Evolutionary conservation across 2,888 invertebrate genomes (phyloP), one percentile per base, ranked within the genome.

Genomic region (Pristionchus mayeri): DNA sequence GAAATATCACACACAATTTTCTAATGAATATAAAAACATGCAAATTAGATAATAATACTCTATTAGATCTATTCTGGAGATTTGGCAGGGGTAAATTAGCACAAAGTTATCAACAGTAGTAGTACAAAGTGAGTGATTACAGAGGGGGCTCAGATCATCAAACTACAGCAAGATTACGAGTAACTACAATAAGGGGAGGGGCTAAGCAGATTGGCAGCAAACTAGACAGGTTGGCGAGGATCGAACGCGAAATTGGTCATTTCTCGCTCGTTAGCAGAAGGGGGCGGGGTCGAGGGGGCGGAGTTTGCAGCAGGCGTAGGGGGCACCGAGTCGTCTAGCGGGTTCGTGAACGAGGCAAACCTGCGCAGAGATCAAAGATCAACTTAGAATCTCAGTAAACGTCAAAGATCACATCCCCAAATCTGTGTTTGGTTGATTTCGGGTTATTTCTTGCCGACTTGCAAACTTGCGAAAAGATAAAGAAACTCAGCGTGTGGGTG

Each of bases 261-360:
- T 52, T 82, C 63, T 3, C 48, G 60, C 24, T 44, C 80, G 27
- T 16, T 16, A 2, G 79, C 37, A 16, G 18, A 21, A 11, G 81
- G 44, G 9, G 81, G 48, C n/a, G 71, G 82, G 34, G 50, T 24
- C 3, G 50, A 24, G 13, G 48, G 50, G 76, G 27, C 48, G 18
- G 84, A 71, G 44, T 0, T 37, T 3, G 84, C 16, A 50, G 52
- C 40, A 4, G 84, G 50, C 16, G 84, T 52, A 0, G 75, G 37
- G 4, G 84, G 52, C 21, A 27, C 30, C 16, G 71, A 75, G 27
- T 50, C 54, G 85, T 89, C 86, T 76, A 89, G 85, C 27, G 89
- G 89, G 84, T 89, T 89, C 85, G 88, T 86, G 87, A 89, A 89
- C 71, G 89, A 87, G 85, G 87, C 85, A 85, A 89, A 89, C 87